Percentiles rank a stretch among this genome's conserved stretches.
These are phyloP conservation scores for Thelaira solivaga DNA, from an alignment of 2,888 invertebrate species.

Conservation along the genomic window DNA sequence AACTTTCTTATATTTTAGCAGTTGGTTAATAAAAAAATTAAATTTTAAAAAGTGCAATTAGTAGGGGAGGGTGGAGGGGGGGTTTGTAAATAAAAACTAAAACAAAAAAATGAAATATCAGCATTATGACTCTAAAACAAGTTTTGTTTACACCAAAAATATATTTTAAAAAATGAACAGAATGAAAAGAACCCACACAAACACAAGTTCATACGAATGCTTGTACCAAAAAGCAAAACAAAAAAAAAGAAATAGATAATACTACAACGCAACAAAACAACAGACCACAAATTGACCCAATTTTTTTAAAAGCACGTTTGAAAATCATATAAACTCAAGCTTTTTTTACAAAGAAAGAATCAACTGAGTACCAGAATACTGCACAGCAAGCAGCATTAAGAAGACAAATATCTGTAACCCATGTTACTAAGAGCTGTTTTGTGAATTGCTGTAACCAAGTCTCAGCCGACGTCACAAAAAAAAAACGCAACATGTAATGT, in stretches of 20 bases:
- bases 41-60: slow-evolving; percentile 25
- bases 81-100: too few species aligned
- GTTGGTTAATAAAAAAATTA: slow-evolving; percentile 19
- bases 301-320: slow-evolving; percentile 57
- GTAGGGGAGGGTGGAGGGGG: neutral
- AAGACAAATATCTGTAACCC: too few species aligned
- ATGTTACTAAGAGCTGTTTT: too few species aligned
- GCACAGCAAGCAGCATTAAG: too few species aligned
- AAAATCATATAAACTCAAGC: slow-evolving; percentile 22
- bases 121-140: slow-evolving; percentile 44
- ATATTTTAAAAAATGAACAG: too few species aligned
- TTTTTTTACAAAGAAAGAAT: slow-evolving; percentile 23
- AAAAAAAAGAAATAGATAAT: neutral
- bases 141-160: slow-evolving; percentile 10
- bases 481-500: too few species aligned
- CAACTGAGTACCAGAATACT: neutral
- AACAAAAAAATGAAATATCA: slow-evolving; percentile 34
- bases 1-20: neutral
- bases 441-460: too few species aligned
- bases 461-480: neutral
- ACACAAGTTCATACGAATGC: neutral
- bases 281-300: slow-evolving; percentile 61
- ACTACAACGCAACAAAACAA: slow-evolving; percentile 17
- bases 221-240: too few species aligned
- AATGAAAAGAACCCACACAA: neutral